Evolutionary conservation across 30 jellyfish, hydroid and myxozoan genomes (phyloP).

Genomic region (Turritopsis dohrnii): DNA sequence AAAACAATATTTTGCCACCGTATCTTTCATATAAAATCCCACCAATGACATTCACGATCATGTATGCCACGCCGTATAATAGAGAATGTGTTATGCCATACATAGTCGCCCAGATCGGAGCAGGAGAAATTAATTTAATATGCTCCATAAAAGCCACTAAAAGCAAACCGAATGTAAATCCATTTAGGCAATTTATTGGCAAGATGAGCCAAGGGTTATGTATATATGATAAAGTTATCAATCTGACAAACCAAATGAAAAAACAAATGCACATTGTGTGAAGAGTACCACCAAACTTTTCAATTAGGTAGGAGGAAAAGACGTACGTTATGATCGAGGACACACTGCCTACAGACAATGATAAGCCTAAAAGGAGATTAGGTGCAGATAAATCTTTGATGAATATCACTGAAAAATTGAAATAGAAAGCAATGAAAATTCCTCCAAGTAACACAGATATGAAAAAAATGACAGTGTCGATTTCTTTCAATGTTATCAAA

Average conservation of each 20-base stretch:
- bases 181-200: conserved; percentile 50
- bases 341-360: not conserved
- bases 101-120: conserved; percentile 53
- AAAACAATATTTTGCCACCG: conserved; percentile 53
- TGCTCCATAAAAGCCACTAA: conserved; percentile 59
- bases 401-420: not conserved
- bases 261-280: conserved; percentile 34
- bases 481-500: not conserved
- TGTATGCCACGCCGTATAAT: conserved; percentile 54
- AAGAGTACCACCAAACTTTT: conserved; percentile 43
- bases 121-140: conserved; percentile 34
- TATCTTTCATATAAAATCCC: conserved; percentile 49
- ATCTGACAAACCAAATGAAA: conserved; percentile 36
- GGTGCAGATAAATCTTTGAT: not conserved
- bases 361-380: not conserved
- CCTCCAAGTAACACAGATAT: conserved; percentile 1
- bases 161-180: conserved; percentile 62
- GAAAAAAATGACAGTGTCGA: not conserved
- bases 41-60: conserved; percentile 43
- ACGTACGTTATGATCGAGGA: not conserved
- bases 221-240: conserved; percentile 32
- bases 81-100: conserved; percentile 48
- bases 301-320: not conserved
- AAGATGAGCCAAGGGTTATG: conserved; percentile 57
- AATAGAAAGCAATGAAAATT: not conserved